Conservation (phyloP, 1,140 invertebrate genomes). For the Aphaenogaster ashmeadi region DNA sequence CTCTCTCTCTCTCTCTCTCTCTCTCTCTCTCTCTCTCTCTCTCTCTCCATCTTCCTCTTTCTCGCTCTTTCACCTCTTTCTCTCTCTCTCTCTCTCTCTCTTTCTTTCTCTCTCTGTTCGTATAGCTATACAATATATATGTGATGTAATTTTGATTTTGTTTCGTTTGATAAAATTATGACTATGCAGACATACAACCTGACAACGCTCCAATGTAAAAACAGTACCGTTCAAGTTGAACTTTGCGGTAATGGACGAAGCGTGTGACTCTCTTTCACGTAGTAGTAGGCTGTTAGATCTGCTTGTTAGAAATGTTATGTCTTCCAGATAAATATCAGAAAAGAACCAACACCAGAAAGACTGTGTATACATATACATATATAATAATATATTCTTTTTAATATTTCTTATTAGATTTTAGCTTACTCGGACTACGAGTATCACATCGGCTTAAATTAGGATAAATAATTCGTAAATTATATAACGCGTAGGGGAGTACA, state of each 20-base stretch:
- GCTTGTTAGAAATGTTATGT: conserved; percentile 83
- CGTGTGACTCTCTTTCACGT: conserved; percentile 71
- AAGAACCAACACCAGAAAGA: conserved; percentile 86
- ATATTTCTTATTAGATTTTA: conserved; percentile 68
- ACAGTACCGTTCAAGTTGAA: conserved; percentile 66
- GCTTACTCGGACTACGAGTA: conserved; percentile 66
- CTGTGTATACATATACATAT: conserved; percentile 71
- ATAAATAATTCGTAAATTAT: conserved; percentile 77
- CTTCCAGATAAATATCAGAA: conserved; percentile 78
- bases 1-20: neutral
- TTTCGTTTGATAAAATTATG: conserved; percentile 61
- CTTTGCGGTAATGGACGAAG: conserved; percentile 73
- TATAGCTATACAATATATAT: conserved; percentile 45
- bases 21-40: no score
- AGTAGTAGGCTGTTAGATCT: conserved; percentile 79
- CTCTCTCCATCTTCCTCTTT: neutral
- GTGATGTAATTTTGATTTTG: conserved; percentile 63
- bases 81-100: neutral
- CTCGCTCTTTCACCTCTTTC: neutral
- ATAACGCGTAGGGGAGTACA: conserved; percentile 28
- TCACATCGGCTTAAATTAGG: conserved; percentile 75
- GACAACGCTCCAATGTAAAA: conserved; percentile 63
- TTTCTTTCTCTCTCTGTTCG: neutral
- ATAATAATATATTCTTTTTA: conserved; percentile 31
- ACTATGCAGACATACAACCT: conserved; percentile 69